Evolutionary conservation across 35 echinoderm and acorn worm species (phyloP).

Genomic region (Stichopus chloronotus): DNA sequence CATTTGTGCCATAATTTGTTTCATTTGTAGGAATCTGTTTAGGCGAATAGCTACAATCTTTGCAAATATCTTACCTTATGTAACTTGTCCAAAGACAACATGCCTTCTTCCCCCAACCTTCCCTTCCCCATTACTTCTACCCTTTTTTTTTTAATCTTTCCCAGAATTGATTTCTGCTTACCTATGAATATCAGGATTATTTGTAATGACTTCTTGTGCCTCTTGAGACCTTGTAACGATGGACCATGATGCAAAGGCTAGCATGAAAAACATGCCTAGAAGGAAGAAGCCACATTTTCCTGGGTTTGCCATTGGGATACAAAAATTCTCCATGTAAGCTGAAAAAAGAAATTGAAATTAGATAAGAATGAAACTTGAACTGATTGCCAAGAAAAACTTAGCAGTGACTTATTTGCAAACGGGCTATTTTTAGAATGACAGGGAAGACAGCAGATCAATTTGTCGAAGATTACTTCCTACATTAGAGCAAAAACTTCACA

Average conservation of each 20-base stretch:
- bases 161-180: background rate
- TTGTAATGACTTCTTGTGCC: background rate
- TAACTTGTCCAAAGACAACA: too few species aligned
- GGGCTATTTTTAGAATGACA: background rate
- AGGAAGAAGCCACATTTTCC: slow-evolving; percentile 48
- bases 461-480: background rate
- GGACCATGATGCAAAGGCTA: slow-evolving; percentile 47
- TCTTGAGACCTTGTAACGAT: slow-evolving; percentile 30
- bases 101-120: too few species aligned
- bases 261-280: slow-evolving; percentile 43
- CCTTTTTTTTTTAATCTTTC: background rate
- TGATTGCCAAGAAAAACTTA: background rate
- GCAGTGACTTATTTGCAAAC: background rate
- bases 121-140: too few species aligned
- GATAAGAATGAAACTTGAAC: background rate
- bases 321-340: slow-evolving; percentile 21
- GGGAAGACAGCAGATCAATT: background rate
- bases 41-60: too few species aligned
- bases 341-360: background rate
- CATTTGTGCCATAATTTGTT: too few species aligned
- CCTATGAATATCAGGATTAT: background rate
- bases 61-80: too few species aligned
- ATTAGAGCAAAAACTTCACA: too few species aligned
- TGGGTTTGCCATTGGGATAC: slow-evolving; percentile 27
- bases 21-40: too few species aligned